Base-by-base conservation (phyloP, 2,113 vertebrate species). In the Elephas maximus region DNA sequence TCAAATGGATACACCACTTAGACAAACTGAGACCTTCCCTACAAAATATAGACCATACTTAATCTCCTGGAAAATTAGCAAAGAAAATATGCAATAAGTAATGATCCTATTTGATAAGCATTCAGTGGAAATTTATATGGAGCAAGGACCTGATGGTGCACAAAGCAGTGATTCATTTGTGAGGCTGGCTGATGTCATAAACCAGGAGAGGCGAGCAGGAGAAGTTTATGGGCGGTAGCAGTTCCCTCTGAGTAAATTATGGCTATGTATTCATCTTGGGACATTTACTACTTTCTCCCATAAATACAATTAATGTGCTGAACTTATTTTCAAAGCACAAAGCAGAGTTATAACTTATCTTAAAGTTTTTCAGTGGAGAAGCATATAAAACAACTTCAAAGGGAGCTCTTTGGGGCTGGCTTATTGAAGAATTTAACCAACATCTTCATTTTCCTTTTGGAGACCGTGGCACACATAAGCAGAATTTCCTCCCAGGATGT, bases 291-390 rank as follows among this genome's bases (percentile, higher is more conserved):
- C 97, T 94, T 93, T 97, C 91, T 37, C 94, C 92, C 97, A 97
- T 97, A 98, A 98, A 98, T 97, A 97, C 96, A 96, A 97, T 97
- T 96, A 98, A 97, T 97, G 96, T 92, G 86, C 73, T 95, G 91
- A 96, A 96, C 97, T 98, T 97, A 97, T 98, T 96, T 96, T 96
- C 94, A 77, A 96, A 95, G 97, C 91, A 96, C 88, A 97, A 95
- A 97, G 83, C 87, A 91, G 79, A 81, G 95, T 93, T 97, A 82
- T 97, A 96, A 98, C 94, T 97, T 97, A 98, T 96, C 97, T 97
- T 96, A 88, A 96, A 94, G 94, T 92, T 97, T 97, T 97, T 95
- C 91, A 78, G 93, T 53, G 45, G 69, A 94, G 96, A 93, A 96
- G 93, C 89, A 88, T 91, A 96, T 95, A 94, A 97, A 98, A 87